These are phyloP conservation scores for Circaetus gallicus DNA, from an alignment of 2,113 vertebrate species.

Conservation along the genomic window DNA sequence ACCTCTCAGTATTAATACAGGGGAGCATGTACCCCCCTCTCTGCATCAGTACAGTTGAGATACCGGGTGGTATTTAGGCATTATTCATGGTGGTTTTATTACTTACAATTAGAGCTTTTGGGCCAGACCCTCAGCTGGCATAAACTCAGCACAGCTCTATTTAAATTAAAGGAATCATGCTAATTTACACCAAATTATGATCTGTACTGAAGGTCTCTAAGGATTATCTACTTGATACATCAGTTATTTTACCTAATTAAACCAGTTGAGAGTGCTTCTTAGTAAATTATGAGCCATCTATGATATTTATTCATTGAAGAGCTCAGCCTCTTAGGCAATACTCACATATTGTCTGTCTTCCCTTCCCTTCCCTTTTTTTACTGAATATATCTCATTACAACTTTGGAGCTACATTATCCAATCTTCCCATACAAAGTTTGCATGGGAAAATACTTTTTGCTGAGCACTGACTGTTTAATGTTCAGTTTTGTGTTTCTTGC, in stretches of 20 bases:
- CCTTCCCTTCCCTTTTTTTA: neutral
- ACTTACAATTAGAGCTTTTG: slow-evolving; percentile 3
- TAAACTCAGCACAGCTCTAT: neutral
- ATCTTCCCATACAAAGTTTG: neutral
- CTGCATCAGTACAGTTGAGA: neutral
- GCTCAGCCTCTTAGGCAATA: neutral
- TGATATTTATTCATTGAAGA: slow-evolving; percentile 8
- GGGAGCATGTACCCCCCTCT: neutral
- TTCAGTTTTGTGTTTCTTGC: neutral
- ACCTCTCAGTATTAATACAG: neutral
- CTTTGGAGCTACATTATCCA: neutral
- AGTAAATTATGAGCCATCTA: neutral
- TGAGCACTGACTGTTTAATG: neutral
- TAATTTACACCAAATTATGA: slow-evolving; percentile 26
- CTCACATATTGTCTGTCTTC: neutral
- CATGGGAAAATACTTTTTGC: neutral
- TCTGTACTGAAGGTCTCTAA: neutral
- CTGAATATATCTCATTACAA: neutral
- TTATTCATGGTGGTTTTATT: slow-evolving; percentile 22
- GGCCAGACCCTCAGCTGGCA: slow-evolving; percentile 13
- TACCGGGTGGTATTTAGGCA: neutral
- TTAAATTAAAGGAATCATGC: neutral
- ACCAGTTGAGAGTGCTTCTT: neutral
- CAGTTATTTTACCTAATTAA: slow-evolving; percentile 41
- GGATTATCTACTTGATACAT: neutral